These are phyloP conservation scores for Hofmannophila pseudospretella DNA, from an alignment of 2,888 invertebrate species.

Conservation along the genomic window DNA sequence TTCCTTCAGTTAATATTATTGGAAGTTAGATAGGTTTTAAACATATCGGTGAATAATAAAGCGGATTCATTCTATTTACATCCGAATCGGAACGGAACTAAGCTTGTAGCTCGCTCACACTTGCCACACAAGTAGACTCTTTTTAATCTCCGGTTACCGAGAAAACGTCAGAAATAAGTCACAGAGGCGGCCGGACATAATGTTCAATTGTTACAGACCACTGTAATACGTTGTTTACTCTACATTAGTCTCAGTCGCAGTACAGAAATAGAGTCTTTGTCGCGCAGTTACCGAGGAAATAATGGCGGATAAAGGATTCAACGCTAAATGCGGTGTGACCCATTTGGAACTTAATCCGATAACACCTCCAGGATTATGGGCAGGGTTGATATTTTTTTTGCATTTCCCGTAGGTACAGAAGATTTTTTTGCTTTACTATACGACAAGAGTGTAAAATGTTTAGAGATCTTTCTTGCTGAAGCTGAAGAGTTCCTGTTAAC, in stretches of 20 bases:
- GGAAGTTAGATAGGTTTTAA: neutral
- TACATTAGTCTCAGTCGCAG: slow-evolving; percentile 46
- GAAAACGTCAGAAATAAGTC: slow-evolving; percentile 58
- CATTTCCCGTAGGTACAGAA: slow-evolving; percentile 2
- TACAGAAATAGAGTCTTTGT: slow-evolving; percentile 54
- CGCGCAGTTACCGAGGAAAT: slow-evolving; percentile 35
- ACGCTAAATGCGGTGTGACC: slow-evolving; percentile 28
- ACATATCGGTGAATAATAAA: too few relatives aligned
- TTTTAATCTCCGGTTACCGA: slow-evolving; percentile 51
- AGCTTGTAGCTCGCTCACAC: slow-evolving; percentile 27
- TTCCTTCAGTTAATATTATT: too few relatives aligned
- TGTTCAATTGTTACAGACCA: slow-evolving; percentile 52
- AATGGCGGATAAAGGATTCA: slow-evolving; percentile 36
- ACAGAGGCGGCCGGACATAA: slow-evolving; percentile 41
- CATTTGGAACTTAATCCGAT: slow-evolving; percentile 43
- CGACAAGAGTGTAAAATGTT: too few relatives aligned
- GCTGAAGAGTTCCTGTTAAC: too few relatives aligned
- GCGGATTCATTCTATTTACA: slow-evolving; percentile 24
- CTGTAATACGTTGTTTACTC: slow-evolving; percentile 66
- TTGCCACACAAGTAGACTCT: slow-evolving; percentile 62
- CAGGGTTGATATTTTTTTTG: slow-evolving; percentile 10
- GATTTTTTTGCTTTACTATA: too few relatives aligned
- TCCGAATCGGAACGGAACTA: slow-evolving; percentile 45
- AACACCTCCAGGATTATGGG: slow-evolving; percentile 28
- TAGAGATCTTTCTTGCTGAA: too few relatives aligned